Evolutionary conservation across 1,140 invertebrate species (phyloP), one percentile per base, ranked within the genome.

Genomic region (Diploscapter pachys): DNA sequence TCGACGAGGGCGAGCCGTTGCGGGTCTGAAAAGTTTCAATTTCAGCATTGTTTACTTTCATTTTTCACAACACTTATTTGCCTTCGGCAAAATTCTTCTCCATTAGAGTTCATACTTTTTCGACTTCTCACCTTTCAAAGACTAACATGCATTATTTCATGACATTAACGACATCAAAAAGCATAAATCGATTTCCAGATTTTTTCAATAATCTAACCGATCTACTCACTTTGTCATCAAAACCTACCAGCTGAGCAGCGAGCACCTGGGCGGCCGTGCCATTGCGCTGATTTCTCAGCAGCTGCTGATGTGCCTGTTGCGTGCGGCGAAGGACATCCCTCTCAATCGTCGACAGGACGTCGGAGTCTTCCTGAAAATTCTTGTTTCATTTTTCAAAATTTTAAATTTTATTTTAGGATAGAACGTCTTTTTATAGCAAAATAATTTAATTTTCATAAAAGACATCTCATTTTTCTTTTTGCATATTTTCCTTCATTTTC

Each of bases 261-360:
- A 31, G 71, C 49, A 55, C 62, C 11, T 75, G 71, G 4, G 31
- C 53, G 9, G 63, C 71, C 62, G 49, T 50, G 51, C 6, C 72
- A 9, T 50, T 52, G 52, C 73, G 68, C 57, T 74, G 72, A 11
- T 70, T 5, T 56, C 59, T 74, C 71, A 74, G 70, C 6, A 50
- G 13, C 63, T 64, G 13, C 70, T 76, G 74, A 52, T 78, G 74
- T 51, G 77, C 77, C 55, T 78, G 77, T 69, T 78, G 69, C 4
- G 77, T 78, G 5, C 77, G 6, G 70, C 77, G 75, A n/a, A 78
- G 71, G 13, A 78, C 77, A 52, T 78, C 77, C n/a, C 71, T 53
- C 53, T 78, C 77, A 52, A 78, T 57, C 13, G 77, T 68, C 11
- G 74, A 72, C 6, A 78, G 55, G 8, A 69, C 77, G 49, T 78